Conservation (phyloP, 2,888 invertebrate species). For the Anarsia innoxiella region DNA sequence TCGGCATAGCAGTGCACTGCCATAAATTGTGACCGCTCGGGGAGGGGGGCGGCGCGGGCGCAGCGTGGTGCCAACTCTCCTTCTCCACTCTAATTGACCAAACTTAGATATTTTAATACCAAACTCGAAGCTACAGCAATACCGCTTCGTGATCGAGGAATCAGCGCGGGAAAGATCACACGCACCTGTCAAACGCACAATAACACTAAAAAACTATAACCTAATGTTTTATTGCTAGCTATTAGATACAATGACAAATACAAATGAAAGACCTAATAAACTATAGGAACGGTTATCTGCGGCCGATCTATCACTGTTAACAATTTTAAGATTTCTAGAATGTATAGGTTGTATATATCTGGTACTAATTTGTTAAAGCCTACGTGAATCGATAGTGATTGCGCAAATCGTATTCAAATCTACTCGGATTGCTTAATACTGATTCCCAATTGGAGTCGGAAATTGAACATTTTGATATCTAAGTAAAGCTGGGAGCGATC, state of each 20-base stretch:
- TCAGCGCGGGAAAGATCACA: background rate
- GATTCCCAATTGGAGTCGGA: conserved; percentile 17
- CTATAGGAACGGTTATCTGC: no score
- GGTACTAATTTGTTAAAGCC: conserved; percentile 9
- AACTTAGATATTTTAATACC: conserved; percentile 36
- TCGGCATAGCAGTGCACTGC: conserved; percentile 35
- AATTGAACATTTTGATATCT: conserved; percentile 14
- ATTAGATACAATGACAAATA: no score
- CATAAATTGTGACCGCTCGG: conserved; percentile 36
- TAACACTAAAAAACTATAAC: conserved; percentile 3
- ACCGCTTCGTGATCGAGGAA: background rate
- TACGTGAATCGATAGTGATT: conserved; percentile 28
- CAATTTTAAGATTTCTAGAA: no score
- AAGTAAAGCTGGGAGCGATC: conserved; percentile 3
- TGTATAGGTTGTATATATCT: no score
- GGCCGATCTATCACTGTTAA: no score
- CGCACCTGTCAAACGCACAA: no score
- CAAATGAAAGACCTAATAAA: no score
- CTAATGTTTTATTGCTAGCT: no score
- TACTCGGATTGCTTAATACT: conserved; percentile 34
- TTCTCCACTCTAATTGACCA: conserved; percentile 44
- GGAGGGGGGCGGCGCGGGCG: conserved; percentile 23
- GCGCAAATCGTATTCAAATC: conserved; percentile 50
- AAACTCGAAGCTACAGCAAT: conserved; percentile 1
- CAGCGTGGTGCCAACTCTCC: conserved; percentile 42